phyloP scores from a whole-genome alignment of 2,797 vertebrate species.

The Spea hammondii region DNA sequence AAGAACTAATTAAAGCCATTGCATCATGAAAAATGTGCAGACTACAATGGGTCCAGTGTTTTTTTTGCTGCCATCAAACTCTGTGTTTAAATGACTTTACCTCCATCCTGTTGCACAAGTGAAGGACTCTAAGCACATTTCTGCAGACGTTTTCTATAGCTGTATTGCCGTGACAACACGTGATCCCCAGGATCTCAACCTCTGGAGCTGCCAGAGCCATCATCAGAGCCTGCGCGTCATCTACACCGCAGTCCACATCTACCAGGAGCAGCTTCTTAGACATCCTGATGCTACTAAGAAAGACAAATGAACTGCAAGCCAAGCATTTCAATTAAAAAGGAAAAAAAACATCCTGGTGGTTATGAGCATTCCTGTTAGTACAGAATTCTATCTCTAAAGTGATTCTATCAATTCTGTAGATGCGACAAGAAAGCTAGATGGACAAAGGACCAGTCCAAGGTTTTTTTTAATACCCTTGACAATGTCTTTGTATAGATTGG shows the following conservation, averaged over 20 bases:
- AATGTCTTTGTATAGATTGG: too few relatives aligned
- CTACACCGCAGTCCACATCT: slow-evolving; percentile 71
- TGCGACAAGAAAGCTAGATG: too few relatives aligned
- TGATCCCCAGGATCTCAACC: slow-evolving; percentile 38
- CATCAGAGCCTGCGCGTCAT: slow-evolving; percentile 69
- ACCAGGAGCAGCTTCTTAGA: slow-evolving; percentile 66
- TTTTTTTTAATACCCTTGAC: too few relatives aligned
- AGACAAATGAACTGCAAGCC: background rate
- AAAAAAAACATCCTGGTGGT: too few relatives aligned
- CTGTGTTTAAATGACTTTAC: background rate
- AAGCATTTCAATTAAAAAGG: too few relatives aligned
- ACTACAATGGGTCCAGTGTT: background rate
- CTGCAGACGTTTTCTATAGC: slow-evolving; percentile 48
- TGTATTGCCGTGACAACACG: slow-evolving; percentile 48
- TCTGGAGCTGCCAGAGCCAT: slow-evolving; percentile 51
- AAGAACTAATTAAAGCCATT: too few relatives aligned
- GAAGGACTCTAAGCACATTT: slow-evolving; percentile 52
- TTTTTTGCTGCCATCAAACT: background rate
- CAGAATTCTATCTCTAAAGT: too few relatives aligned
- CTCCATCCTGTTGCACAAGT: slow-evolving; percentile 49
- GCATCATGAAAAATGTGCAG: too few relatives aligned
- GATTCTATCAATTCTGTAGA: too few relatives aligned
- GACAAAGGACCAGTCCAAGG: too few relatives aligned
- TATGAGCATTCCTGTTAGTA: too few relatives aligned
- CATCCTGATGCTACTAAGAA: slow-evolving; percentile 54